Base-by-base conservation (phyloP, 2,888 invertebrate genomes). In the Clitarchus hookeri region DNA sequence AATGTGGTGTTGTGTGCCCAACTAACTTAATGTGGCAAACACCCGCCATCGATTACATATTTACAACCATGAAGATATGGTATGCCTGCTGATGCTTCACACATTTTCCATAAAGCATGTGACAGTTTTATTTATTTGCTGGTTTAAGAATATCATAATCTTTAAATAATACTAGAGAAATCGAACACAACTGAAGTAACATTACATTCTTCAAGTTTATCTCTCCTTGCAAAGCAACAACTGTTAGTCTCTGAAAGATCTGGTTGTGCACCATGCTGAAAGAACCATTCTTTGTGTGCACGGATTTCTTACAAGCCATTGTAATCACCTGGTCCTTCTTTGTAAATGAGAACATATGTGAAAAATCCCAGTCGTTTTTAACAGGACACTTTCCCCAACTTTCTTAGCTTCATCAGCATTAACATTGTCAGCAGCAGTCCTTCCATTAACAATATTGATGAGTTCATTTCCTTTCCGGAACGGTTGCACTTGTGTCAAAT, bases 311-410 rank as follows among this genome's bases (percentile, higher is more conserved):
- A 80, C 80, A 80, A 25, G 6, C 13, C 80, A 80, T 80, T 80
- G 27, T 80, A 26, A 80, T 80, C n/a, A 36, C 80, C 80, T 80
- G 80, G 80, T 36, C 80, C 80, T 36, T 80, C 36, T 80, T 80
- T 26, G 13, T 36, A 80, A 80, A 80, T 80, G 12, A 36, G 82
- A 82, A 82, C 82, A 44, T 82, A 82, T 82, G 1, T 26, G 82
- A 82, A 36, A 44, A 82, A 26, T 82, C 26, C 82, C 6, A 48
- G 82, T 12, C 44, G 26, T 82, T 8, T 82, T 27, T 82, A 82
- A 82, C 27, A 82, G 82, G 23, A 82, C n/a, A 48, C 26, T 82
- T 82, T 82, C 36, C 12, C 82, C 82, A 82, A 82, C 82, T 44
- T 36, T 82, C 82, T 82, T 82, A 82, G 82, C 27, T 82, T 48